Base-by-base conservation (phyloP, 37 sponge, comb jelly and placozoan genomes). In the Ephydatia muelleri region DNA sequence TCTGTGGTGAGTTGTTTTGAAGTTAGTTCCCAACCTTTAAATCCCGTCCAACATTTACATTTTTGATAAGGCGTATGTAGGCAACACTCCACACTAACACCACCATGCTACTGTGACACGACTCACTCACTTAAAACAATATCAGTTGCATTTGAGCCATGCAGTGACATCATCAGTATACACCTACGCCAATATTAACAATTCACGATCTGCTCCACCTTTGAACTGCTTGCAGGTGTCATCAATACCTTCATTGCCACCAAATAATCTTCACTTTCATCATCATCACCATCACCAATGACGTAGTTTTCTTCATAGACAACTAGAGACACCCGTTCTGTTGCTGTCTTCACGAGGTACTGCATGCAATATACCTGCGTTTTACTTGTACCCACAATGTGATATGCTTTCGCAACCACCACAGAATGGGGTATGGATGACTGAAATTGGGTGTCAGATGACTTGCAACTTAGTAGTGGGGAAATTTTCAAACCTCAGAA, bases 1-100 rank as follows among this genome's bases (percentile, higher is more conserved):
- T 57, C 57, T 57, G 57, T 57, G 57, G 57, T 57, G 57, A 57
- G 57, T 57, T 57, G 57, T 57, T 57, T 57, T 57, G 57, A 57
- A 57, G 57, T 57, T 57, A 57, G 57, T 57, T 57, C 57, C 57
- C 57, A 57, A 57, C 57, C 57, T 57, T 57, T 57, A 57, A 57
- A 57, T 57, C 57, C 57, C 57, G 57, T 57, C 57, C 57, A 57
- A 57, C 57, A 57, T 57, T 57, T 57, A 57, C 57, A 57, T 57
- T 57, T 57, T 57, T 57, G 57, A 57, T 57, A 57, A 57, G 57
- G 57, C 57, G 57, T 57, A 57, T 43, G 16, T 57, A 57, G 57
- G 57, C 57, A 57, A 57, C 57, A 57, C 57, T 57, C 57, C 57
- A 57, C 57, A 57, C 57, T 57, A 14, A 57, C 57, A 57, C 57